Evolutionary conservation across 2,888 invertebrate genomes (phyloP), one percentile per base, ranked within the genome.

Genomic region (Orthosia gracilis): DNA sequence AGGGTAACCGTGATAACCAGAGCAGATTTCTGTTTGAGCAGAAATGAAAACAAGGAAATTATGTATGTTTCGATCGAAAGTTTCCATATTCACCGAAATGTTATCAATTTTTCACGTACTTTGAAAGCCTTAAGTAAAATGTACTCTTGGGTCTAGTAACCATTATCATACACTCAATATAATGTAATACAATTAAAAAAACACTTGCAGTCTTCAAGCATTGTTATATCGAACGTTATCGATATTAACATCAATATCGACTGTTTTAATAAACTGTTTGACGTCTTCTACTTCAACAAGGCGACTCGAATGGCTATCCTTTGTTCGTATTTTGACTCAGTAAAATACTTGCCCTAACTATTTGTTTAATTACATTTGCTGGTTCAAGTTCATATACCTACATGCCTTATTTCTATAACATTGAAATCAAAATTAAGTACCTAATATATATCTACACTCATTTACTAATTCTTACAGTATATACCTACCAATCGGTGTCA

Each of bases 161-260:
- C 4, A 26, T 45, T 49, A 63, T 67, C 49, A 26, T 61, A 49
- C 49, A 63, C 57, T 73, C 49, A 57, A 23, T 63, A 54, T 50
- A 55, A 21, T 31, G 9, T 26, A 65, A 31, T 17, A 52, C 15
- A 50, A 71, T 72, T 69, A 78, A 78, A 54, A 62, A 66, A 73
- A 73, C 65, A 73, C 79, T 73, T 63, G 47, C 66, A 47, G 45
- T 49, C 63, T 18, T 66, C 40, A 79, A 66, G 62, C 12, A 68
- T 68, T 80, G 67, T 58, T 73, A 67, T 50, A 73, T 26, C 23
- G 18, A 64, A 23, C 55, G 54, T 64, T 79, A 79, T 78, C 58
- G 74, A 66, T 58, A 73, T 58, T 73, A 79, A 67, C 45, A 49
- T 73, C 73, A 79, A 79, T 66, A 78, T 57, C 62, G 62, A 67